Evolutionary conservation across 2,888 invertebrate species (phyloP), one percentile per base, ranked within the genome.

Genomic region (Frankliniella intonsa): DNA sequence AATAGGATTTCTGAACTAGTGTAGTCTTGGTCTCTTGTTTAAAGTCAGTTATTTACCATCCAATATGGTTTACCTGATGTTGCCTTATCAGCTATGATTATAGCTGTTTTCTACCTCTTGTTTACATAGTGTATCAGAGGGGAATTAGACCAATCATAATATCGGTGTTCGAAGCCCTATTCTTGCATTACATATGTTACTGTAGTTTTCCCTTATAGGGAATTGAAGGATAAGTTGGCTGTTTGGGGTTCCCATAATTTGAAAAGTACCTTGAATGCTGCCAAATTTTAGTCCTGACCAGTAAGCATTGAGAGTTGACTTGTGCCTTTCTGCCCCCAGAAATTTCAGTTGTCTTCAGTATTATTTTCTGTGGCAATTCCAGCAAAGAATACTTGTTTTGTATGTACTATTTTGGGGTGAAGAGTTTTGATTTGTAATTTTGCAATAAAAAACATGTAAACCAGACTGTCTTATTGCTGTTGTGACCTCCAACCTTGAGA

Each of bases 51-150:
- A 19, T 55, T 5, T 14, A 55, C 19, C 55, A 14, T 55, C 12
- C 11, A 55, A 55, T 55, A 3, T 55, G 55, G 55, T 55, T 14
- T 55, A 0, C 55, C 14, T 55, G 55, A 55, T 14, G 5, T 62
- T 62, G 62, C 14, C 7, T 7, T 62, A n/a, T 7, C n/a, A 76
- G 25, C 69, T 76, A 76, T 76, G 69, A 9, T 76, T 9, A 76
- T 76, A 76, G 69, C 25, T 76, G 69, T 12, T 76, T 11, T 12
- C 22, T 25, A 12, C 69, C 12, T 25, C 25, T 22, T 76, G 69
- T 22, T 76, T 76, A 76, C 69, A 76, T 25, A 25, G 69, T 76
- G 69, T 76, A 76, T 76, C 69, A 25, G 69, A 62, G 69, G 25
- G 9, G 25, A 76, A 76, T 76, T 76, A 12, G 69, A 62, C 62